Percentiles rank a stretch among this genome's conserved stretches.
phyloP scores from a whole-genome alignment of 1,140 invertebrate genomes.

The Aphis craccivora region DNA sequence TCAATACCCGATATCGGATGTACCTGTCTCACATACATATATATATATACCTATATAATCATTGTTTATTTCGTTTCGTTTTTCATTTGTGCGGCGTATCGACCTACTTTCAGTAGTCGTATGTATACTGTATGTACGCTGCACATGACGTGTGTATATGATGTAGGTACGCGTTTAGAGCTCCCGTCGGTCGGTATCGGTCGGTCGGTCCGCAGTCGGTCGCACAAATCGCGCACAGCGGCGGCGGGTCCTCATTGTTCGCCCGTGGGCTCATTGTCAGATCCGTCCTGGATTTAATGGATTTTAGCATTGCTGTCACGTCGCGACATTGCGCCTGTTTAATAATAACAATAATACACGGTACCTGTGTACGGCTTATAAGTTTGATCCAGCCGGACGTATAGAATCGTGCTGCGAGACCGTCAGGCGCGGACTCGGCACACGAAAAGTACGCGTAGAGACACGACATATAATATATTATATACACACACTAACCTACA shows the following conservation, averaged over 20 bases:
- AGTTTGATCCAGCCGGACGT: background rate
- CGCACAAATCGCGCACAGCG: slow-evolving; percentile 17
- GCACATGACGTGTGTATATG: background rate
- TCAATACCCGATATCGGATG: background rate
- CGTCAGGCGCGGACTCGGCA: background rate
- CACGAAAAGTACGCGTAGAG: background rate
- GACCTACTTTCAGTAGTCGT: slow-evolving; percentile 36
- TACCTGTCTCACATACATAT: background rate
- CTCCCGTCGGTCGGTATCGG: slow-evolving; percentile 38
- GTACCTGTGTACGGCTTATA: background rate
- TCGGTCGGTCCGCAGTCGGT: background rate
- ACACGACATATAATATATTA: background rate
- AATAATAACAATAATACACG: background rate
- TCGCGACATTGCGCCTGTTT: slow-evolving; percentile 33
- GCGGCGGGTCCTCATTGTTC: background rate
- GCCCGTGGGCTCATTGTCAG: slow-evolving; percentile 28
- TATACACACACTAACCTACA: background rate
- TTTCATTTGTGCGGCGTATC: slow-evolving; percentile 12
- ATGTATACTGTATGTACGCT: background rate
- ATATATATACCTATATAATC: background rate
- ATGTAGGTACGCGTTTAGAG: background rate
- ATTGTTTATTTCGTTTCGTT: slow-evolving; percentile 12
- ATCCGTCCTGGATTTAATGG: slow-evolving; percentile 36
- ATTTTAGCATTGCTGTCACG: slow-evolving; percentile 52
- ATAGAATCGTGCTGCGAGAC: slow-evolving; percentile 39